Base-by-base conservation (phyloP, 2,113 vertebrate species). In the Trematomus loennbergii region DNA sequence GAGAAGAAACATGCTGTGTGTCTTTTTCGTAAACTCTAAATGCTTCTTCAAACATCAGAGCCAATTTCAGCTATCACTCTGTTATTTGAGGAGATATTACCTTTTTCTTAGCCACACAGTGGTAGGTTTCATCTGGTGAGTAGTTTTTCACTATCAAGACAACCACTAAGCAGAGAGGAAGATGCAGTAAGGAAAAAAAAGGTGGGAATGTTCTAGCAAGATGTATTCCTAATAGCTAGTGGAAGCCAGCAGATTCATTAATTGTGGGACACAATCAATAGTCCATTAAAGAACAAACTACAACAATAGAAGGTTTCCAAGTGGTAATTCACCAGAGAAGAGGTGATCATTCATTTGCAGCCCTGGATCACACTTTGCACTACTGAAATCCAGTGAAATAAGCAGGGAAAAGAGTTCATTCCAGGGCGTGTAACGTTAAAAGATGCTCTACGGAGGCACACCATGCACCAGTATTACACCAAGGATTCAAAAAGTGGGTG, bases 161-260 rank as follows among this genome's bases (percentile, higher is more conserved):
- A 43, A 25, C 7, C 36, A 6, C 36, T 6, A 40, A 40, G 5
- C 36, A 40, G 36, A 40, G 36, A 49, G 49, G 53, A 58, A 20
- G 43, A 63, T 33, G 59, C 33, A 58, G 7, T 33, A 8, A 69
- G n/a, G 20, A 12, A 65, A 50, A 20, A 61, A 15, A 63, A 72
- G 15, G 29, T 4, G 29, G 57, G 33, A 60, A 50, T n/a, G 11
- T 53, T 79, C 46, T 13, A 25, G 9, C 45, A 59, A 65, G 40
- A 85, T 61, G 76, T 61, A 78, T 45, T 61, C 36, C 57, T 63
- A 74, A 60, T 50, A 74, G 70, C 63, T 18, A 48, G 46, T 9
- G 33, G 57, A 63, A 79, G 72, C n/a, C 50, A 60, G 50, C 5
- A 46, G 67, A 75, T 58, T 74, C 50, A 77, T 76, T 84, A 33